Evolutionary conservation across 2,888 invertebrate genomes (phyloP).

Genomic region (Oscheius onirici): DNA sequence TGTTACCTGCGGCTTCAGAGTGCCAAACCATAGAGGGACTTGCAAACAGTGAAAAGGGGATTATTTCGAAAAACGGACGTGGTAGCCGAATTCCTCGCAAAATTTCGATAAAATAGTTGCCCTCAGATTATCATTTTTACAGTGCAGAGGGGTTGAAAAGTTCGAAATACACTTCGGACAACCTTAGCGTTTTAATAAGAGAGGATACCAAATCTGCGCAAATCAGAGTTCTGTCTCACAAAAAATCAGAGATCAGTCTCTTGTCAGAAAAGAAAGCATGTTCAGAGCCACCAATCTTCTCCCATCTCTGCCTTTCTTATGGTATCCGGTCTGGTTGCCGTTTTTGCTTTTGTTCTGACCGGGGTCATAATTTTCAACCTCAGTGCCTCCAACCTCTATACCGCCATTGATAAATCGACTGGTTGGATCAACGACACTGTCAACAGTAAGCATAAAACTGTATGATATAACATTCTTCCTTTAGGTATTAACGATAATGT

Average conservation of each 20-base stretch:
- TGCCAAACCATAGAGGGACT: no score
- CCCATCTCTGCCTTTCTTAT: neutral
- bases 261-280: neutral
- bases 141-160: no score
- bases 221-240: no score
- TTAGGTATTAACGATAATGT: constrained; percentile 38
- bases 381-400: constrained; percentile 36
- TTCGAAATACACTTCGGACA: no score
- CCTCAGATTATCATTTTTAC: no score
- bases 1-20: no score
- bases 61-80: no score
- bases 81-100: no score
- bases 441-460: neutral
- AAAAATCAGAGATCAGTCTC: neutral
- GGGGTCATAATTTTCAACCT: constrained; percentile 45
- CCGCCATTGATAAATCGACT: constrained; percentile 36
- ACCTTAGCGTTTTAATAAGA: no score
- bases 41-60: no score
- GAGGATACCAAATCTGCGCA: no score
- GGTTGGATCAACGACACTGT: constrained; percentile 20
- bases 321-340: constrained; percentile 28
- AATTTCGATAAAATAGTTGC: no score
- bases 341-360: constrained; percentile 42
- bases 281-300: neutral
- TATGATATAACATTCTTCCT: neutral